Conservation (phyloP, 2,797 vertebrate species). For the Acanthurus tractus region DNA sequence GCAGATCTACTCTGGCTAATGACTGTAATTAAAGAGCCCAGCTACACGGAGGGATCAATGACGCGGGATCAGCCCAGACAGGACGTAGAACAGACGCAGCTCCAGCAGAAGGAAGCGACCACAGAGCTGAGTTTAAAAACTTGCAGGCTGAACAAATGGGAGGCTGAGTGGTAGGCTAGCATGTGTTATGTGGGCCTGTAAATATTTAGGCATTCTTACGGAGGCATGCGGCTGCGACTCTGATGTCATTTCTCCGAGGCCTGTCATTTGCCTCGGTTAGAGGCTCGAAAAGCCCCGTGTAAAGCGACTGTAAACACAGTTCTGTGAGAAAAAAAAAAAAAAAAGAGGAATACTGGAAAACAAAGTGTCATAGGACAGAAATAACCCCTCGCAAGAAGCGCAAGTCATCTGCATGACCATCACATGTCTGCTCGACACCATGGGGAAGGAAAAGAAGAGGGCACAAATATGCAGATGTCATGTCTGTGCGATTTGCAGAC, state of each 20-base stretch:
- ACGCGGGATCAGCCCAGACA: constrained; percentile 66
- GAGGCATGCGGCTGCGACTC: constrained; percentile 68
- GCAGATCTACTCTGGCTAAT: constrained; percentile 76
- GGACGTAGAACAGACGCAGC: constrained; percentile 65
- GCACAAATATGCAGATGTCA: constrained; percentile 25
- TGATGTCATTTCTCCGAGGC: constrained; percentile 72
- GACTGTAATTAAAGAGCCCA: constrained; percentile 82
- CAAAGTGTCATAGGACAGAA: constrained; percentile 52
- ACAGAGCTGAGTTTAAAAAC: constrained; percentile 62
- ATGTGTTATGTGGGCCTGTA: constrained; percentile 65
- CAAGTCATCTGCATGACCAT: constrained; percentile 52
- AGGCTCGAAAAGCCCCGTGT: constrained; percentile 44
- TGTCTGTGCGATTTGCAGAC: constrained; percentile 57
- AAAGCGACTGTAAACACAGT: constrained; percentile 61
- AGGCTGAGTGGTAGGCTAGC: constrained; percentile 43
- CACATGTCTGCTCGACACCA: constrained; percentile 54
- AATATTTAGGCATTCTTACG: constrained; percentile 79
- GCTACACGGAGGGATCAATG: constrained; percentile 67
- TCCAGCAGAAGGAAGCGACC: constrained; percentile 57
- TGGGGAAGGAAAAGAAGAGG: background rate
- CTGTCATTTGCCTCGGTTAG: constrained; percentile 74
- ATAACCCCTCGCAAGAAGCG: constrained; percentile 31
- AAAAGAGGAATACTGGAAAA: constrained; percentile 60
- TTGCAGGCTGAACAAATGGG: constrained; percentile 47
- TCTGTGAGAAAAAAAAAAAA: constrained; percentile 49